These are phyloP conservation scores for Conistra vaccinii DNA, from an alignment of 2,888 invertebrate species.

Conservation along the genomic window DNA sequence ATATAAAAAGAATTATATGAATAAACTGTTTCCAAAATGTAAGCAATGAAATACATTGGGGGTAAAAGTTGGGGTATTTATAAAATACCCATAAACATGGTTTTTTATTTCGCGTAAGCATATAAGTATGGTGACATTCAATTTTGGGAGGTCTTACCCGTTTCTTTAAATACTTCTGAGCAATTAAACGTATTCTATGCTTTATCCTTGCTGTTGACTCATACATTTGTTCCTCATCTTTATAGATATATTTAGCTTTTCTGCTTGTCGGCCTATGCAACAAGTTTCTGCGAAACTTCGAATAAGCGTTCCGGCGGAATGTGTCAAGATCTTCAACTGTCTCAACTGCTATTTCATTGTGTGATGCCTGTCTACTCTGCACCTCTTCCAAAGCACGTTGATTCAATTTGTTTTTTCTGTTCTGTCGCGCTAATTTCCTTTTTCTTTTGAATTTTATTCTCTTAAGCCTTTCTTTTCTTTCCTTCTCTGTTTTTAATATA, in stretches of 20 bases:
- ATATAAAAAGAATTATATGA: constrained; percentile 28
- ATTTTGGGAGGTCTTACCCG: neutral
- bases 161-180: constrained; percentile 30
- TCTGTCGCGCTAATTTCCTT: neutral
- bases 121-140: neutral
- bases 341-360: neutral
- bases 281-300: neutral
- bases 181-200: constrained; percentile 23
- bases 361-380: neutral
- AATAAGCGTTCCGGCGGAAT: neutral
- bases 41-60: constrained; percentile 38
- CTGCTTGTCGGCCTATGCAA: neutral
- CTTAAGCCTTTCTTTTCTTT: neutral
- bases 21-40: constrained; percentile 29
- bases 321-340: constrained; percentile 21
- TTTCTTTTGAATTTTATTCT: neutral
- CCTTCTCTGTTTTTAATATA: neutral
- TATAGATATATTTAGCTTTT: neutral
- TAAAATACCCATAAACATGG: constrained; percentile 42
- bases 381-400: constrained; percentile 33
- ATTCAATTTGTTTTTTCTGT: constrained; percentile 19
- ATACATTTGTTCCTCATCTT: constrained; percentile 26
- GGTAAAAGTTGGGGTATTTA: constrained; percentile 45
- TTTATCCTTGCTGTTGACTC: constrained; percentile 35
- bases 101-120: constrained; percentile 20